Conservation (phyloP, 2,797 vertebrate genomes). For the Platalea minor region DNA sequence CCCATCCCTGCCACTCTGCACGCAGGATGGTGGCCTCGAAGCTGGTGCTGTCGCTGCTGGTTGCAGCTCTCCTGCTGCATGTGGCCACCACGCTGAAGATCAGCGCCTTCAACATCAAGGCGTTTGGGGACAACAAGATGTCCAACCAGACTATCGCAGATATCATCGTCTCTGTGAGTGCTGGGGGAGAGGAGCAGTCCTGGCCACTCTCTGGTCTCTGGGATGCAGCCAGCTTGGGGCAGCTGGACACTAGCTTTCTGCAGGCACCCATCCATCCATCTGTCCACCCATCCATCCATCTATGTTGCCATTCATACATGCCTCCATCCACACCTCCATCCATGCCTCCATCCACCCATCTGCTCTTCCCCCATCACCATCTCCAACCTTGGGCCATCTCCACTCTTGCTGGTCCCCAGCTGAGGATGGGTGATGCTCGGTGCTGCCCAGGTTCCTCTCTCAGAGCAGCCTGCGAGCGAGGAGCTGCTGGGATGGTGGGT, state of each 20-base stretch:
- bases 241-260: neutral
- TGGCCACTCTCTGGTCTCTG: neutral
- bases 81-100: constrained; percentile 38
- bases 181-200: neutral
- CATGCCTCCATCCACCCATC: neutral
- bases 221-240: neutral
- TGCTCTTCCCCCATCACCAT: neutral
- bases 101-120: constrained; percentile 73
- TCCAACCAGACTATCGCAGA: constrained; percentile 62
- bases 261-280: neutral
- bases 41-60: neutral
- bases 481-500: neutral
- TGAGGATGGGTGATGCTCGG: neutral
- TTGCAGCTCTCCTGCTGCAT: constrained; percentile 18
- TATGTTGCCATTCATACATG: neutral
- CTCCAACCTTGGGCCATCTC: neutral
- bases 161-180: constrained; percentile 68
- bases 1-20: neutral
- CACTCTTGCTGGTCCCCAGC: accelerated
- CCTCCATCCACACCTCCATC: neutral
- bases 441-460: neutral
- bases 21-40: constrained; percentile 7
- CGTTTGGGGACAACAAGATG: constrained; percentile 73
- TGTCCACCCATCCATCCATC: neutral
- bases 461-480: neutral